Evolutionary conservation across 30 jellyfish, hydroid and myxozoan species (phyloP).

Genomic region (Sanderia malayensis): DNA sequence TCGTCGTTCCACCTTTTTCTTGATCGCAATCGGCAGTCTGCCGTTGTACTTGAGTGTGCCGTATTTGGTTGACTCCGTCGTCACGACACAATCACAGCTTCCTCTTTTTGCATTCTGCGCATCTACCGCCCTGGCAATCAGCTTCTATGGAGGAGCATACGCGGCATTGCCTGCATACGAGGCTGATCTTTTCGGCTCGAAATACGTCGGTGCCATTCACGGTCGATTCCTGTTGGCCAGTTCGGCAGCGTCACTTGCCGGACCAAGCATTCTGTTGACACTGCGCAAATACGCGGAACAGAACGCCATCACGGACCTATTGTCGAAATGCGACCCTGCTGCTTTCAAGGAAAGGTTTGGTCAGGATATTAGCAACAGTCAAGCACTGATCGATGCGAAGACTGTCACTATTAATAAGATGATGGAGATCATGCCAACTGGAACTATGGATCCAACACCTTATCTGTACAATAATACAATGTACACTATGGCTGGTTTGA

Average conservation of each 20-base stretch:
- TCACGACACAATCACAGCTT: constrained; percentile 47
- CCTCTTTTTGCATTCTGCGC: constrained; percentile 55
- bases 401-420: constrained; percentile 55
- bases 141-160: constrained; percentile 66
- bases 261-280: constrained; percentile 51
- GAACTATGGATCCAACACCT: constrained; percentile 68
- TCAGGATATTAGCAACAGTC: constrained; percentile 43
- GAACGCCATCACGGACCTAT: constrained; percentile 53
- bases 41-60: constrained; percentile 64
- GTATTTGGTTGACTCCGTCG: constrained; percentile 56
- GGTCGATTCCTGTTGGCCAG: constrained; percentile 63
- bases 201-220: constrained; percentile 68
- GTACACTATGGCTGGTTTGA: constrained; percentile 63
- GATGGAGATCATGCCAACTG: constrained; percentile 51
- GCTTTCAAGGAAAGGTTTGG: constrained; percentile 41
- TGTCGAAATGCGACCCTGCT: constrained; percentile 55
- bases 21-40: constrained; percentile 52
- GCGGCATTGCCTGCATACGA: constrained; percentile 71
- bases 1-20: constrained; percentile 51
- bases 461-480: constrained; percentile 58
- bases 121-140: constrained; percentile 61
- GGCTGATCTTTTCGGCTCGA: constrained; percentile 60
- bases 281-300: constrained; percentile 56
- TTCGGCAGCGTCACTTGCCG: constrained; percentile 70
- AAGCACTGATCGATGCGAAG: constrained; percentile 60